These are phyloP conservation scores for Olivierus martensii DNA, from an alignment of 1,140 invertebrate genomes.

Conservation along the genomic window DNA sequence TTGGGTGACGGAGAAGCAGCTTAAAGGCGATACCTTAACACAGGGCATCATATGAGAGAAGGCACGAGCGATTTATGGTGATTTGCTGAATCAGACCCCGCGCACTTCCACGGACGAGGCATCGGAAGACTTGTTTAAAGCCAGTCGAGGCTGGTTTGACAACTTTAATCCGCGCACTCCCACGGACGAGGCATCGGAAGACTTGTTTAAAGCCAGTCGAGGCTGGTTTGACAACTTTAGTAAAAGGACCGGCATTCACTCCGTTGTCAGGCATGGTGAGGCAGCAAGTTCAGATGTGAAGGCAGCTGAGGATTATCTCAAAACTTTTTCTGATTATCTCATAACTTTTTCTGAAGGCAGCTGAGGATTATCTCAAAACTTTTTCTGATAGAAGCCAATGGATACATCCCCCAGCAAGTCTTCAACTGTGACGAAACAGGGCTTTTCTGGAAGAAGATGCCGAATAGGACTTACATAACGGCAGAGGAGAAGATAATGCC, in stretches of 20 bases:
- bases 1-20: no score
- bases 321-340: not conserved
- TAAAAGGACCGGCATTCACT: slow-evolving; percentile 2
- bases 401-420: slow-evolving; percentile 1
- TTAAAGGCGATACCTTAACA: no score
- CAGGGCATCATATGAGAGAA: no score
- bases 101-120: no score
- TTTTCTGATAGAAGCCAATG: not conserved
- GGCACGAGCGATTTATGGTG: no score
- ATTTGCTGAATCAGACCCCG: no score
- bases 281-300: slow-evolving; percentile 9
- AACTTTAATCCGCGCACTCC: not conserved
- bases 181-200: no score
- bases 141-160: not conserved
- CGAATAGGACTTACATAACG: slow-evolving; percentile 14
- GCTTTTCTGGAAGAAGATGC: not conserved
- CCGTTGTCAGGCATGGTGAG: slow-evolving; percentile 12
- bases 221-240: slow-evolving; percentile 7
- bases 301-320: slow-evolving; percentile 2
- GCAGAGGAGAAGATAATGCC: slow-evolving; percentile 12
- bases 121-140: no score
- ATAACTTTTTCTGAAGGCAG: no score
- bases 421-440: not conserved
- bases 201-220: no score
- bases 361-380: no score